Conservation (phyloP, 53 echinoderm and acorn worm species). For the Luidia sarsii region DNA sequence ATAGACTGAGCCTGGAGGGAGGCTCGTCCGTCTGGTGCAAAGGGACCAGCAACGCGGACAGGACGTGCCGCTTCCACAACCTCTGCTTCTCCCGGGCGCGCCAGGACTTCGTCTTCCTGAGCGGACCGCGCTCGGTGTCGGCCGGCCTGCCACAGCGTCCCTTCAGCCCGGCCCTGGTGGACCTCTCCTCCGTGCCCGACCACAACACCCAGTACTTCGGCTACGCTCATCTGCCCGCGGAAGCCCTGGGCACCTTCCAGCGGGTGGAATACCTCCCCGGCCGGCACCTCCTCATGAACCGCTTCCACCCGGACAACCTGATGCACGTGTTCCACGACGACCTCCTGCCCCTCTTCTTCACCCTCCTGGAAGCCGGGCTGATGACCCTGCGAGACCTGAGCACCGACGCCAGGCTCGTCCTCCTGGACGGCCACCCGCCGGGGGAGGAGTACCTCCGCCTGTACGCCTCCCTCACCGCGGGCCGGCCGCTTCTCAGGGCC, state of each 20-base stretch:
- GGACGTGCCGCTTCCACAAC: constrained; percentile 85
- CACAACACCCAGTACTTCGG: constrained; percentile 98
- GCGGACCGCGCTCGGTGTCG: constrained; percentile 56
- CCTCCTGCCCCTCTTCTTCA: constrained; percentile 83
- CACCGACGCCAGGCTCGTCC: constrained; percentile 53
- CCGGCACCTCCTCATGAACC: constrained; percentile 77
- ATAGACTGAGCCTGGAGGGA: constrained; percentile 6
- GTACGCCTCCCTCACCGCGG: constrained; percentile 63
- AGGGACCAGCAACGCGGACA: constrained; percentile 73
- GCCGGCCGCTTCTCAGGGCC: constrained; percentile 36
- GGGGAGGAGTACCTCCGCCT: constrained; percentile 74
- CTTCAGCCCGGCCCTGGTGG: constrained; percentile 82
- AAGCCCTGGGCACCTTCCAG: constrained; percentile 14
- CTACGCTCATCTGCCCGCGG: constrained; percentile 63
- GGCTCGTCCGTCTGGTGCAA: constrained; percentile 82
- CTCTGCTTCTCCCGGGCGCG: constrained; percentile 70
- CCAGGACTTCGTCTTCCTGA: constrained; percentile 78
- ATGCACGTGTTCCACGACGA: constrained; percentile 99
- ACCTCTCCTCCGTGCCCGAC: constrained; percentile 84
- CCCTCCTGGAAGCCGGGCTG: constrained; percentile 61
- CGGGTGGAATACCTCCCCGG: constrained; percentile 57
- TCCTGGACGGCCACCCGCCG: constrained; percentile 67
- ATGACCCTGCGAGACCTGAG: constrained; percentile 23
- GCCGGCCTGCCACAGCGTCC: constrained; percentile 67
- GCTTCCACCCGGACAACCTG: constrained; percentile 84